Base-by-base conservation (phyloP, 1,140 invertebrate genomes). In the Potamilus streckersoni region DNA sequence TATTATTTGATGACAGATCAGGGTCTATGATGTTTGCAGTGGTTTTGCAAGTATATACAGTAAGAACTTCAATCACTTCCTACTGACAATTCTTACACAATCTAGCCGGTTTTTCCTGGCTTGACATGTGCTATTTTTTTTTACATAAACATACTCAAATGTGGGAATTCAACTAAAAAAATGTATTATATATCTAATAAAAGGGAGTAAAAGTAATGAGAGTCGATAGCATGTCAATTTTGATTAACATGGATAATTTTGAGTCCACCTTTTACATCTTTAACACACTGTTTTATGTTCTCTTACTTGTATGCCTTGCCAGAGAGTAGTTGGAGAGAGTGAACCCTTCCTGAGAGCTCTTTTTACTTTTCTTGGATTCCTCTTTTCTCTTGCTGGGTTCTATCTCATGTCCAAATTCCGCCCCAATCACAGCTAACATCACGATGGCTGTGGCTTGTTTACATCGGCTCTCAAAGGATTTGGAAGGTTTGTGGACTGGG, bases 381-480 rank as follows among this genome's bases (percentile, higher is more conserved):
- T 84, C 82, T 31, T 84, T 83, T 15, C 84, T 60, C 75, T 82
- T 80, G 61, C 80, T 87, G 13, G 87, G 85, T 69, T 89, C 85
- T 12, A 92, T 89, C 83, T 92, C 97, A 86, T 98, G 96, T 0
- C 98, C 97, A 90, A 99, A 99, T 90, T 99, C 97, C 0, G 97
- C 96, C 0, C 98, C 98, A 72, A 99, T 97, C 0, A 99, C 97
- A 1, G 97, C 98, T 27, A 99, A 89, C 60, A 99, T 90, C 0
- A 99, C 96, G 1, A 99, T 96, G 1, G 98, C 96, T 0, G 97
- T 99, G 0, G 97, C 97, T 90, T 99, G 97, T 84, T 98, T 98
- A 15, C 97, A 92, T 78, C 97, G 96, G 58, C 97, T 91, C 90
- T 99, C 87, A 85, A 86, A 89, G 38, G 85, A 85, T 13, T 80